Evolutionary conservation across 2,888 invertebrate species (phyloP).

Genomic region (Invenusta paracnida): DNA sequence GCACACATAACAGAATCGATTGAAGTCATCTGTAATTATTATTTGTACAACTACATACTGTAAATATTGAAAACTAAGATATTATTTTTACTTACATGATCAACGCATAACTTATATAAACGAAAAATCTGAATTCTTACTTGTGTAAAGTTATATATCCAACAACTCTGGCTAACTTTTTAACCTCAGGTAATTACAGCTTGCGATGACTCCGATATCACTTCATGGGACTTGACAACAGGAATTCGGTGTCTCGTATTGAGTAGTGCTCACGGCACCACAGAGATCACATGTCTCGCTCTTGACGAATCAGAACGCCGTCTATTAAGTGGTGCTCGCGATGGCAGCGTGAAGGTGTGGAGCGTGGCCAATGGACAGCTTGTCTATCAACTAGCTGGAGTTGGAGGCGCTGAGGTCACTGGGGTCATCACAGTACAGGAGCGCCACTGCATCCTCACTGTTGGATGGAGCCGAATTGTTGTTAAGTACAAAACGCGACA

Average conservation of each 20-base stretch:
- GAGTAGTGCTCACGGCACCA: slow-evolving; percentile 71
- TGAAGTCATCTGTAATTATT: too few species aligned
- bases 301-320: slow-evolving; percentile 73
- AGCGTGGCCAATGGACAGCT: slow-evolving; percentile 73
- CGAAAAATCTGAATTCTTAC: too few species aligned
- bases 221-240: slow-evolving; percentile 74
- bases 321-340: slow-evolving; percentile 73
- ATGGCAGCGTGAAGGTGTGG: slow-evolving; percentile 77
- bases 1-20: too few species aligned
- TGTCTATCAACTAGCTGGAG: slow-evolving; percentile 56
- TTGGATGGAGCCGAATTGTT: slow-evolving; percentile 58
- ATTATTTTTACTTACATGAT: too few species aligned
- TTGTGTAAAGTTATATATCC: not conserved
- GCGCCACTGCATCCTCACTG: slow-evolving; percentile 55
- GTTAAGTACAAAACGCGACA: slow-evolving; percentile 56
- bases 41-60: too few species aligned
- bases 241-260: slow-evolving; percentile 69
- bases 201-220: slow-evolving; percentile 74
- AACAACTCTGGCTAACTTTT: not conserved
- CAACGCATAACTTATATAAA: too few species aligned
- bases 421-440: slow-evolving; percentile 55
- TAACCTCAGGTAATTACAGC: slow-evolving; percentile 67
- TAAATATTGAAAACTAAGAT: too few species aligned
- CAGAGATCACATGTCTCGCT: slow-evolving; percentile 72
- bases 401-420: slow-evolving; percentile 57